Evolutionary conservation across 2,888 invertebrate species (phyloP).

Genomic region (Physocephala rufipes): DNA sequence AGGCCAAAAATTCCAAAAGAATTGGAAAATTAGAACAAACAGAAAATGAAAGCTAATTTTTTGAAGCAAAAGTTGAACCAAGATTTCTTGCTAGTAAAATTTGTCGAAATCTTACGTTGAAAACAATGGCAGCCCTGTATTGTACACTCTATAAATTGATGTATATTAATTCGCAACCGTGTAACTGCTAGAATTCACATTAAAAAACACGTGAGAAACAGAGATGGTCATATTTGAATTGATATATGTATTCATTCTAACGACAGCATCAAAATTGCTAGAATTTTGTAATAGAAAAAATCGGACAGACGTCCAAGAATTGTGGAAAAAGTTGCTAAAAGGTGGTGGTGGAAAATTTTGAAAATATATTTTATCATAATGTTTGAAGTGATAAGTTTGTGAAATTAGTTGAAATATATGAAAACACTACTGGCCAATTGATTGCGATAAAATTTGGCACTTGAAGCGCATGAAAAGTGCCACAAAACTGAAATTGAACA

Average conservation of each 20-base stretch:
- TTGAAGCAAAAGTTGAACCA: too few species aligned
- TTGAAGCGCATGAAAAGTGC: slow-evolving; percentile 48
- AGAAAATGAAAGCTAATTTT: too few species aligned
- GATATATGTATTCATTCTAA: slow-evolving; percentile 44
- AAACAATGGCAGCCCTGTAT: slow-evolving; percentile 19
- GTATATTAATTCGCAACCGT: slow-evolving; percentile 5
- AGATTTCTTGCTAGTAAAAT: too few species aligned
- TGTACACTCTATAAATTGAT: slow-evolving; percentile 1
- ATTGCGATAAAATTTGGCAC: slow-evolving; percentile 51
- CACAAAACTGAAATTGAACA: slow-evolving; percentile 44
- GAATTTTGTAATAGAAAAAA: slow-evolving; percentile 28
- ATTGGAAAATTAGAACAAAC: too few species aligned
- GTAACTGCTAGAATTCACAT: slow-evolving; percentile 22
- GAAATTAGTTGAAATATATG: slow-evolving; percentile 53
- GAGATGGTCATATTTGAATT: background rate
- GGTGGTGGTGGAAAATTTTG: slow-evolving; percentile 52
- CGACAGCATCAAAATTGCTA: slow-evolving; percentile 41
- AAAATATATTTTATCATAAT: slow-evolving; percentile 58
- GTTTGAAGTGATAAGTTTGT: slow-evolving; percentile 57
- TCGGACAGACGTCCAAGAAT: slow-evolving; percentile 52
- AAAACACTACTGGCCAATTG: slow-evolving; percentile 44
- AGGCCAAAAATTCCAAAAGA: too few species aligned
- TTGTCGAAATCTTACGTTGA: too few species aligned
- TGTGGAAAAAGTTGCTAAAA: slow-evolving; percentile 55
- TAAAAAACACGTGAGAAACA: slow-evolving; percentile 17